These are phyloP conservation scores for Brachionus manjavacas DNA, from an alignment of 1,140 invertebrate genomes.

Conservation along the genomic window DNA sequence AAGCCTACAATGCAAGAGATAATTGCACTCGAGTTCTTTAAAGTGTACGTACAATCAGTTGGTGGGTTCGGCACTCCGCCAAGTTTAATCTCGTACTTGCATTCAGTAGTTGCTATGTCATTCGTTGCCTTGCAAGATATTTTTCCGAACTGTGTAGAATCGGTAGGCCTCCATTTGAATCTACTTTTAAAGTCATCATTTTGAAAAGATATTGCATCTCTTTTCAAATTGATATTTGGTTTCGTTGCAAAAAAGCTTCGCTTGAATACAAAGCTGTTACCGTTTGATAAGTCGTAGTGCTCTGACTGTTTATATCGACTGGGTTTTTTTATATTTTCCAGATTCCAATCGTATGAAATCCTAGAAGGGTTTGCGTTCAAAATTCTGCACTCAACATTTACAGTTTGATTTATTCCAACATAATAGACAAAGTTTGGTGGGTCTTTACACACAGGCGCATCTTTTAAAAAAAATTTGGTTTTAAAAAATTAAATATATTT, in stretches of 20 bases:
- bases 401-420: slow-evolving; percentile 34
- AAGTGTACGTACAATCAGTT: slow-evolving; percentile 15
- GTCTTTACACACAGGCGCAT: slow-evolving; percentile 32
- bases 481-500: no score
- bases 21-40: slow-evolving; percentile 32
- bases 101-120: slow-evolving; percentile 17
- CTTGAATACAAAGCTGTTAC: not conserved
- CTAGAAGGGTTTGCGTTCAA: not conserved
- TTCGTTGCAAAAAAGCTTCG: not conserved
- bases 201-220: not conserved
- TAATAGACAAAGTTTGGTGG: slow-evolving; percentile 12
- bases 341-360: slow-evolving; percentile 22
- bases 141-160: not conserved
- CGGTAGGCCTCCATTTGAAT: slow-evolving; percentile 21
- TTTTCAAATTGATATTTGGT: not conserved
- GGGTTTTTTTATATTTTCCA: not conserved
- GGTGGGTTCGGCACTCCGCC: slow-evolving; percentile 33
- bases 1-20: slow-evolving; percentile 20
- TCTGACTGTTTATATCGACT: not conserved
- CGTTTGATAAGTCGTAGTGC: not conserved
- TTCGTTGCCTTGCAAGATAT: slow-evolving; percentile 7
- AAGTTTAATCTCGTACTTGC: slow-evolving; percentile 28
- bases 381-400: slow-evolving; percentile 32
- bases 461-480: slow-evolving; percentile 5
- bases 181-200: not conserved